phyloP scores from a whole-genome alignment of 2,888 invertebrate genomes.

The Hypomecis punctinalis region DNA sequence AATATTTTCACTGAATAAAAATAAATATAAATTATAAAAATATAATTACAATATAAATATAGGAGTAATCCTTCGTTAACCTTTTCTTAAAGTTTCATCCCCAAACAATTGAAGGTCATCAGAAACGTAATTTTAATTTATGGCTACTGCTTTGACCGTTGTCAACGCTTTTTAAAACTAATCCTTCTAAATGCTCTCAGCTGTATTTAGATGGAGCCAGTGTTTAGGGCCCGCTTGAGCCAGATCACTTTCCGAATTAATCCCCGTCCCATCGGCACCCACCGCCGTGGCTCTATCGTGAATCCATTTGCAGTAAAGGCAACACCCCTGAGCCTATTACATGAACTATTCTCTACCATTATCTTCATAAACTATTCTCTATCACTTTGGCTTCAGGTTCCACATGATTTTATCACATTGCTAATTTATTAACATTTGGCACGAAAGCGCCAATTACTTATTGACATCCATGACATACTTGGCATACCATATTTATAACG shows the following conservation, averaged over 20 bases:
- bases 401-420: conserved; percentile 21
- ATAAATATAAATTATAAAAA: no score
- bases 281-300: conserved; percentile 14
- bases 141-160: background rate
- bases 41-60: no score
- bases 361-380: conserved; percentile 29
- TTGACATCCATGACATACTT: background rate
- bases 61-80: no score
- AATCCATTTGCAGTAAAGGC: conserved; percentile 27
- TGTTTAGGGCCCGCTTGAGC: conserved; percentile 8
- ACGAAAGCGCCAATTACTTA: conserved; percentile 9
- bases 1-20: no score
- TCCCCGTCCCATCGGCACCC: conserved; percentile 29
- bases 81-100: no score
- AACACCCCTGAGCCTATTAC: conserved; percentile 29
- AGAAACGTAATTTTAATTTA: no score
- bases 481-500: no score
- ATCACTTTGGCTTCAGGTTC: conserved; percentile 15
- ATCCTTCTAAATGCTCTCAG: background rate
- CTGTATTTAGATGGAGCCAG: conserved; percentile 1
- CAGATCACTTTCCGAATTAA: conserved; percentile 35
- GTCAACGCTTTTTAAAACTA: conserved; percentile 2
- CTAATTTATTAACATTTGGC: conserved; percentile 12
- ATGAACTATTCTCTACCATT: conserved; percentile 16
- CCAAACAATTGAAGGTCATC: background rate